phyloP scores from a whole-genome alignment of 2,797 vertebrate species.

The Melanogrammus aeglefinus region DNA sequence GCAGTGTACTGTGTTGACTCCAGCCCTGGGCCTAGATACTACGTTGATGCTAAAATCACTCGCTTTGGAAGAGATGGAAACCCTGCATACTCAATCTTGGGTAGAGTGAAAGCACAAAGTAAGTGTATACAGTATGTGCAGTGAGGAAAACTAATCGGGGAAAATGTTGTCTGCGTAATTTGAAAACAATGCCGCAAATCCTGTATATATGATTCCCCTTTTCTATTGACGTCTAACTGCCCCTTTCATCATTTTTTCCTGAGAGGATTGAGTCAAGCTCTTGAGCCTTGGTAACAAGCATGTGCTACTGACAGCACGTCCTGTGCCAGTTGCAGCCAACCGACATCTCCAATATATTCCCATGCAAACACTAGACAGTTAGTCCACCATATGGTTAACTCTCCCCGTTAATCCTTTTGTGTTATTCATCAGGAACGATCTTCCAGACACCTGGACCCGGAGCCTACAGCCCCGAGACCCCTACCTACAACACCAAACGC shows the following conservation, averaged over 20 bases:
- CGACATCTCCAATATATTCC: conserved; percentile 30
- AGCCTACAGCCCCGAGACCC: conserved; percentile 80
- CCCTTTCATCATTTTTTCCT: neutral
- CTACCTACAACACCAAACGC: conserved; percentile 65
- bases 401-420: conserved; percentile 10
- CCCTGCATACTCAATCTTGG: conserved; percentile 81
- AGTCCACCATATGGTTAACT: conserved; percentile 29
- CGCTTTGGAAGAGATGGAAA: conserved; percentile 79
- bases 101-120: conserved; percentile 67
- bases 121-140: conserved; percentile 31
- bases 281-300: neutral
- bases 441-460: conserved; percentile 81
- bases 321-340: conserved; percentile 27
- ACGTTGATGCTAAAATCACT: conserved; percentile 79
- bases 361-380: neutral
- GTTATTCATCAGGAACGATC: conserved; percentile 53
- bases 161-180: neutral
- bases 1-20: conserved; percentile 73
- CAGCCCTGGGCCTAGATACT: conserved; percentile 83
- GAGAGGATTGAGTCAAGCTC: neutral
- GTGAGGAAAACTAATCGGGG: neutral
- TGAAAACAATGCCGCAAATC: neutral
- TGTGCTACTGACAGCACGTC: conserved; percentile 23
- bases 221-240: neutral
- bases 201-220: neutral